Percentiles rank a stretch among this genome's conserved stretches.
Conservation (phyloP, 2,113 vertebrate genomes). For the Ifrita kowaldi region DNA sequence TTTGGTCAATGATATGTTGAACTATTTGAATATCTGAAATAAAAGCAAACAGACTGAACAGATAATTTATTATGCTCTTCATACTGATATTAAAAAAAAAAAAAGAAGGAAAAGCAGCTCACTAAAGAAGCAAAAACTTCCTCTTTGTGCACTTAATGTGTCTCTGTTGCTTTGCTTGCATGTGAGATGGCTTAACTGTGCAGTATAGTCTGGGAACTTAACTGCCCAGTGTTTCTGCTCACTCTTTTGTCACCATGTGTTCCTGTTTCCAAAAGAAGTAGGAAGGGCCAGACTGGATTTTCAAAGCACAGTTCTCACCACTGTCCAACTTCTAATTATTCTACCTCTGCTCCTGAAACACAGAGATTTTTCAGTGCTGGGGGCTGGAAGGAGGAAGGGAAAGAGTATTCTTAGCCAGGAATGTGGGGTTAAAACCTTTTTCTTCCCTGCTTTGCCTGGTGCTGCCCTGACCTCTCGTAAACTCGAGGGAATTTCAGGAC, state of each 20-base stretch:
- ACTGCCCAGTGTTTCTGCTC: neutral
- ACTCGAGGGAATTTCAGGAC: neutral
- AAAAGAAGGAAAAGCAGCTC: neutral
- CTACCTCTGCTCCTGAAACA: neutral
- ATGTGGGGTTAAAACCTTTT: constrained; percentile 9
- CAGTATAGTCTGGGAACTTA: neutral
- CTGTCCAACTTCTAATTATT: neutral
- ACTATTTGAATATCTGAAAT: neutral
- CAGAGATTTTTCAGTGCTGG: neutral
- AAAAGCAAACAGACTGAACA: neutral
- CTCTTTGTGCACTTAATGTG: neutral
- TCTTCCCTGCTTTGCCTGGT: neutral
- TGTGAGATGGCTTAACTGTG: neutral
- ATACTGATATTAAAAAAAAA: too few relatives aligned
- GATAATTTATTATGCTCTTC: neutral
- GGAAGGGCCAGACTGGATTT: neutral
- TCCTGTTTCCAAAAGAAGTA: neutral
- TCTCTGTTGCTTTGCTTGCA: neutral
- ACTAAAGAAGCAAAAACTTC: neutral
- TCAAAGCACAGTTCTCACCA: neutral
- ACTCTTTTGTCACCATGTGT: neutral
- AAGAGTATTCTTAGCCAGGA: neutral
- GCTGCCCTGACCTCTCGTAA: constrained; percentile 40
- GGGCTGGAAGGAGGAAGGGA: neutral
- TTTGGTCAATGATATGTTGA: neutral